Evolutionary conservation across 2,113 vertebrate species (phyloP).

Genomic region (Toxostoma redivivum): DNA sequence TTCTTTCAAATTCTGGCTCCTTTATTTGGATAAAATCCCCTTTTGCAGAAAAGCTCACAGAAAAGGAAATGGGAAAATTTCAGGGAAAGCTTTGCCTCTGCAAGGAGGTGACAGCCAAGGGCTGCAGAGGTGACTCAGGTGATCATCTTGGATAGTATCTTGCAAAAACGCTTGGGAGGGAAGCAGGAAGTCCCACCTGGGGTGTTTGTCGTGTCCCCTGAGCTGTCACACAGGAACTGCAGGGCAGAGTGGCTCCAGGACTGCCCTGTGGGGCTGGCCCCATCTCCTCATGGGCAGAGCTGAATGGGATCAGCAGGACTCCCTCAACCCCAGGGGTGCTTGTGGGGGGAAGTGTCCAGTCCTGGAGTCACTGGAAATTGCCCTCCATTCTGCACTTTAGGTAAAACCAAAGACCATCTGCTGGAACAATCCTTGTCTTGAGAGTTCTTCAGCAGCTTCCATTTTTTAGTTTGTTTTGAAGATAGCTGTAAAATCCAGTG

Average conservation of each 20-base stretch:
- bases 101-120: not conserved
- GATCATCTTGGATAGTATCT: not conserved
- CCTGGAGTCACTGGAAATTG: not conserved
- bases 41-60: not conserved
- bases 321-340: not conserved
- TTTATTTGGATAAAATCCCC: not conserved
- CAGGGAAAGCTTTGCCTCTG: not conserved
- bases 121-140: not conserved
- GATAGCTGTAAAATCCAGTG: not conserved
- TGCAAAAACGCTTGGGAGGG: not conserved
- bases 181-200: not conserved
- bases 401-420: not conserved
- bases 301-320: not conserved
- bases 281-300: fast-evolving
- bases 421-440: not conserved
- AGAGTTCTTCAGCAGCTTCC: not conserved
- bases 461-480: not conserved
- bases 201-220: not conserved
- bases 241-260: not conserved
- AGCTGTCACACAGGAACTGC: fast-evolving
- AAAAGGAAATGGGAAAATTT: not conserved
- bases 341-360: not conserved
- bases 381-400: not conserved
- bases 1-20: not conserved
- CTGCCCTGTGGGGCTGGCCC: not conserved